Conservation (phyloP, 2,113 vertebrate genomes). For the Syrrhaptes paradoxus region DNA sequence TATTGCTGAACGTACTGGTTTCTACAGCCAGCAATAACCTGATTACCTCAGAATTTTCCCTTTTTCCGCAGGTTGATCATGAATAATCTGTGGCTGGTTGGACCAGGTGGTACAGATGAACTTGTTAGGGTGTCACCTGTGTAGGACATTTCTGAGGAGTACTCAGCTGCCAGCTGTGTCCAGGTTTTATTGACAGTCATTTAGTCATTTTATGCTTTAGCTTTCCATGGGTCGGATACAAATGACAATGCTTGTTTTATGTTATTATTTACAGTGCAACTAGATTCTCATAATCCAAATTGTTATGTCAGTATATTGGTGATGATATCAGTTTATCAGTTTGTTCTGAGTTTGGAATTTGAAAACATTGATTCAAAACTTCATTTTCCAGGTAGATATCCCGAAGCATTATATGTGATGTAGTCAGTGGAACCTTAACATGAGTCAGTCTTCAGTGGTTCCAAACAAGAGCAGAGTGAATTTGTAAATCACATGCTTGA, state of each 20-base stretch:
- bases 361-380: background rate
- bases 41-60: background rate
- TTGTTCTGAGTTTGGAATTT: background rate
- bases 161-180: background rate
- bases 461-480: background rate
- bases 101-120: background rate
- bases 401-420: background rate
- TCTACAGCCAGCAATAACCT: background rate
- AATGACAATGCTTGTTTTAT: background rate
- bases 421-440: background rate
- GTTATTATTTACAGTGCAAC: background rate
- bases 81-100: background rate
- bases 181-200: background rate
- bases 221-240: background rate
- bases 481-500: background rate
- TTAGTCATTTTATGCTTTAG: background rate
- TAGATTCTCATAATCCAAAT: background rate
- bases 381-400: background rate
- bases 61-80: background rate
- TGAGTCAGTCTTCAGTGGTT: background rate
- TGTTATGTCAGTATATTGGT: background rate
- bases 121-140: background rate
- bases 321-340: background rate
- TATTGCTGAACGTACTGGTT: background rate
- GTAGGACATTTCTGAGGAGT: background rate